These are phyloP conservation scores for Hoplodrina blanda DNA, from an alignment of 2,888 invertebrate species.

Conservation along the genomic window DNA sequence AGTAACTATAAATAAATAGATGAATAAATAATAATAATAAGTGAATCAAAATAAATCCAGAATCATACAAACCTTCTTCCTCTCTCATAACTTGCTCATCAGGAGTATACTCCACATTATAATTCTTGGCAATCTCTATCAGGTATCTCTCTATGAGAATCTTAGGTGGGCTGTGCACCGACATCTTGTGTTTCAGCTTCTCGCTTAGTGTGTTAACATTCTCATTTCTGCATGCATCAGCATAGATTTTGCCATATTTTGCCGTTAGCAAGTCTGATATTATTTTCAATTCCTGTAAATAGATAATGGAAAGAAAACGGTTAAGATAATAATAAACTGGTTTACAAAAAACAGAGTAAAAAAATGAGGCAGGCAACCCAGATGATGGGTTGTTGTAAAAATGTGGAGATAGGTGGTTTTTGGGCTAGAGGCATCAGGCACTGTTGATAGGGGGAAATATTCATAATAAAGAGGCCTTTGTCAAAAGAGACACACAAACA, in stretches of 20 bases:
- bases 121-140: slow-evolving; percentile 98
- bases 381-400: too few species aligned
- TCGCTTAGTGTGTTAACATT: slow-evolving; percentile 95
- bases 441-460: too few species aligned
- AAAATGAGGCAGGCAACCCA: too few species aligned
- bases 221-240: slow-evolving; percentile 96
- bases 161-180: slow-evolving; percentile 98
- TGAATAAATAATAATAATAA: too few species aligned
- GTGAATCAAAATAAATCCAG: neutral
- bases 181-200: slow-evolving; percentile 97
- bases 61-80: slow-evolving; percentile 88
- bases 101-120: slow-evolving; percentile 98
- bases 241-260: slow-evolving; percentile 98
- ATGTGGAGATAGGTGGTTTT: too few species aligned
- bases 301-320: neutral
- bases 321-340: too few species aligned
- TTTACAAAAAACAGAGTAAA: too few species aligned
- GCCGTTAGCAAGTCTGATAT: slow-evolving; percentile 96
- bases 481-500: too few species aligned
- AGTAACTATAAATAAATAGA: too few species aligned
- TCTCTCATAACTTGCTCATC: slow-evolving; percentile 97
- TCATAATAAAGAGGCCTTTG: too few species aligned
- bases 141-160: slow-evolving; percentile 97
- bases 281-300: slow-evolving; percentile 92
- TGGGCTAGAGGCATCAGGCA: too few species aligned